Base-by-base conservation (phyloP, 2,888 invertebrate genomes). In the Physocephala rufipes region DNA sequence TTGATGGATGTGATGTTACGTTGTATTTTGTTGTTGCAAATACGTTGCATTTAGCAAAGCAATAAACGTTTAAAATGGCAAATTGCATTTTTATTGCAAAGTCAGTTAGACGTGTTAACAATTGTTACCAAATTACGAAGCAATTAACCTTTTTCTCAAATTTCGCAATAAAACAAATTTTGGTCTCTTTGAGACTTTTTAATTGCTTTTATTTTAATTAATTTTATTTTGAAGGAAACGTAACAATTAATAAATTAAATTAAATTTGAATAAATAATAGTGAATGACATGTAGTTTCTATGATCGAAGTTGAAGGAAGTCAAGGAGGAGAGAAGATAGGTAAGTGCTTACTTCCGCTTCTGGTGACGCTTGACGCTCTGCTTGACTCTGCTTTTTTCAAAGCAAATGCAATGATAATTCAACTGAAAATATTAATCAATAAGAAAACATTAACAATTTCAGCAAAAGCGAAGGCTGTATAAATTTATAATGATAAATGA, bases 31-130 rank as follows among this genome's bases (percentile, higher is more conserved):
- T 59, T 47, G 47, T 61, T 26, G 59, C 26, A 45, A 30, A 68
- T 61, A 68, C 61, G 67, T 68, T 68, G 67, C 67, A 61, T 49
- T 59, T 68, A 21, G 49, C 16, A 28, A 28, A 49, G 67, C 28
- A 30, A 61, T 68, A 68, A 68, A 68, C 61, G 30, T 15, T 61
- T 61, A 47, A 49, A 47, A 59, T 19, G 28, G 61, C 61, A 61
- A 55, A 55, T 55, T 1, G 53, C 21, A 24, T 55, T 7, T 55
- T 55, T 21, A 55, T 21, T 9, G 53, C 51, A 51, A 45, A 45
- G 15, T 45, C 9, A 15, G 15, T 12, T 45, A 45, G 15, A 45
- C 45, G 45, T 15, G 9, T 45, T 12, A 45, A 45, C 15, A 45
- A 45, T n/a, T n/a, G n/a, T n/a, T n/a, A n/a, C n/a, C n/a, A n/a